A percentile compares a stretch with the other conserved stretches of the same genome.
These are phyloP conservation scores for Ceyx melanurus DNA, from an alignment of 2,113 vertebrate genomes.

Conservation along the genomic window DNA sequence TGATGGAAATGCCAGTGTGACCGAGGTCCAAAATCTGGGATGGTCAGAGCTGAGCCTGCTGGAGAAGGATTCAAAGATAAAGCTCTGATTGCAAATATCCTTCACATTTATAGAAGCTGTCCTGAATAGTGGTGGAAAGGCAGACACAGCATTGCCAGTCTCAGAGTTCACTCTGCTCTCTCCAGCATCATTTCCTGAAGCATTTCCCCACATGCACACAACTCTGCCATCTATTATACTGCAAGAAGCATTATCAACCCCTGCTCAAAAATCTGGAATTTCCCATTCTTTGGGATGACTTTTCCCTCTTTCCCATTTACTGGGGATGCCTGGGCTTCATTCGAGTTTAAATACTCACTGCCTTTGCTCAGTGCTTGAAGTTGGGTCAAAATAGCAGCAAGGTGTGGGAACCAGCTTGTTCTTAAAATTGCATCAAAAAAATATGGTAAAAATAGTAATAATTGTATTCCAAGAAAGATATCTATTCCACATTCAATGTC, in stretches of 20 bases:
- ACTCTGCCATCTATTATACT: not conserved
- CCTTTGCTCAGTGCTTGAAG: not conserved
- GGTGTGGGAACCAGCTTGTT: not conserved
- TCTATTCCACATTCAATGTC: not conserved
- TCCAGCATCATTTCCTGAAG: not conserved
- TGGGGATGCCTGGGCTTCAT: not conserved
- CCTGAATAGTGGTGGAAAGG: not conserved
- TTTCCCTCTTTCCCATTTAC: not conserved
- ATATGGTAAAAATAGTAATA: not conserved
- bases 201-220: not conserved
- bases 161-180: not conserved
- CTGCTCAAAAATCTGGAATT: not conserved
- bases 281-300: not conserved
- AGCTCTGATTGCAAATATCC: not conserved
- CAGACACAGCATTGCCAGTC: not conserved
- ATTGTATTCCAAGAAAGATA: not conserved
- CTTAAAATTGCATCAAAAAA: not conserved
- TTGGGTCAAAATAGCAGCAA: not conserved
- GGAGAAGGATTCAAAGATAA: not conserved
- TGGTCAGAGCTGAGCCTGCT: not conserved
- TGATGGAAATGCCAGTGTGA: not conserved
- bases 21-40: not conserved
- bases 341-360: not conserved
- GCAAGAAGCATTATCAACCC: not conserved
- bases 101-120: not conserved